These are phyloP conservation scores for Tupiocoris notatus DNA, from an alignment of 2,888 invertebrate genomes.

Conservation along the genomic window DNA sequence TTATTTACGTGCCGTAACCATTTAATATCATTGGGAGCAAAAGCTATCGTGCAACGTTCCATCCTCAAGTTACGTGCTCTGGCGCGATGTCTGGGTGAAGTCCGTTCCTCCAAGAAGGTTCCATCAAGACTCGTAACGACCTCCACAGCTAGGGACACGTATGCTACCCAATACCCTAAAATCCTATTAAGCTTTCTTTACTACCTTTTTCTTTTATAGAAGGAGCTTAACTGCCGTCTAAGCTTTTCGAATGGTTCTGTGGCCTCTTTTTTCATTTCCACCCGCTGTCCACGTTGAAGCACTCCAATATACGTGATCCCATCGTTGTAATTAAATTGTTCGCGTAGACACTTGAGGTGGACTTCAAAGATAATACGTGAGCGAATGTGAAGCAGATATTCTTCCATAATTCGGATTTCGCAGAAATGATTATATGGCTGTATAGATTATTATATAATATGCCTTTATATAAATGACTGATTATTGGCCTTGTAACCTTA, in stretches of 20 bases:
- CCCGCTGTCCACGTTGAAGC: background rate
- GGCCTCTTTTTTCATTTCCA: slow-evolving; percentile 8
- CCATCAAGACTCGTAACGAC: slow-evolving; percentile 31
- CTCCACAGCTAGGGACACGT: slow-evolving; percentile 20
- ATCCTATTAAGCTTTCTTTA: slow-evolving; percentile 33
- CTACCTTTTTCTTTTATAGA: slow-evolving; percentile 26
- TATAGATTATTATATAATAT: too few species aligned
- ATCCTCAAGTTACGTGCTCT: background rate
- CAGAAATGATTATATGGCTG: too few species aligned
- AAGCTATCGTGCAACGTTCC: background rate
- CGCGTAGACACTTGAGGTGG: background rate
- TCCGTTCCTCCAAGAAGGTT: background rate
- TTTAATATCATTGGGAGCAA: background rate
- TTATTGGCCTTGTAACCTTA: too few species aligned
- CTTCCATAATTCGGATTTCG: too few species aligned
- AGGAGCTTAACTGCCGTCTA: background rate
- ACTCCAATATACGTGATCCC: background rate
- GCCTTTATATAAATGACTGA: too few species aligned
- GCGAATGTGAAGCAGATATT: background rate
- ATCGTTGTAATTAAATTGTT: background rate
- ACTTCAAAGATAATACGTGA: background rate
- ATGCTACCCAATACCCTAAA: slow-evolving; percentile 35
- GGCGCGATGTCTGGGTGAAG: background rate
- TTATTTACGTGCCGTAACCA: too few species aligned
- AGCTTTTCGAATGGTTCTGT: background rate